phyloP scores from a whole-genome alignment of 2,797 vertebrate genomes.

The Sebastes vulpes region DNA sequence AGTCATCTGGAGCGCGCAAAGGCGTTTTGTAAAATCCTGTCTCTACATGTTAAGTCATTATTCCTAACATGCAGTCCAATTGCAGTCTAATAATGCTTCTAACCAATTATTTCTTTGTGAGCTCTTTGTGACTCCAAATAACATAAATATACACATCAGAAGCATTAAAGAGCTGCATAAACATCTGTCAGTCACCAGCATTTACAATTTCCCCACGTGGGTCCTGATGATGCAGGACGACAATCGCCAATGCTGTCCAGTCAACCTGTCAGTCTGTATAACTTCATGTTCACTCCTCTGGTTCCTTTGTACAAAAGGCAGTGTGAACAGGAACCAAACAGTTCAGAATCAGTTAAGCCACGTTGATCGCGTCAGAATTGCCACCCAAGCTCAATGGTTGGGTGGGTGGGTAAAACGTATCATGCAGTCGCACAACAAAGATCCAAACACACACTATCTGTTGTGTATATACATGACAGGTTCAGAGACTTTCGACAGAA shows the following conservation, averaged over 20 bases:
- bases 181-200: not conserved
- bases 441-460: not conserved
- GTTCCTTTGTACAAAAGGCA: no score
- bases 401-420: not conserved
- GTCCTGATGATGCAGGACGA: not conserved
- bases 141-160: not conserved
- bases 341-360: not conserved
- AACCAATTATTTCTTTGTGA: not conserved
- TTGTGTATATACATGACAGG: conserved; percentile 9
- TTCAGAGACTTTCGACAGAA: conserved; percentile 22
- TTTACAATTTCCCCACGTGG: not conserved
- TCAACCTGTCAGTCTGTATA: not conserved
- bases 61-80: not conserved
- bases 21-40: not conserved
- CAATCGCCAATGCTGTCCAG: not conserved
- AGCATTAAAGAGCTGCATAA: not conserved
- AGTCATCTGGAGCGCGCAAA: not conserved
- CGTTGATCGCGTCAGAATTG: not conserved
- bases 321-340: not conserved
- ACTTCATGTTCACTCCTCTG: not conserved
- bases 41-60: not conserved
- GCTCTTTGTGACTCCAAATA: not conserved
- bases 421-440: not conserved
- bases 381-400: not conserved
- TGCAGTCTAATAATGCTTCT: not conserved